Evolutionary conservation across 2,888 invertebrate species (phyloP).

Genomic region (Oconnorella tubifera): DNA sequence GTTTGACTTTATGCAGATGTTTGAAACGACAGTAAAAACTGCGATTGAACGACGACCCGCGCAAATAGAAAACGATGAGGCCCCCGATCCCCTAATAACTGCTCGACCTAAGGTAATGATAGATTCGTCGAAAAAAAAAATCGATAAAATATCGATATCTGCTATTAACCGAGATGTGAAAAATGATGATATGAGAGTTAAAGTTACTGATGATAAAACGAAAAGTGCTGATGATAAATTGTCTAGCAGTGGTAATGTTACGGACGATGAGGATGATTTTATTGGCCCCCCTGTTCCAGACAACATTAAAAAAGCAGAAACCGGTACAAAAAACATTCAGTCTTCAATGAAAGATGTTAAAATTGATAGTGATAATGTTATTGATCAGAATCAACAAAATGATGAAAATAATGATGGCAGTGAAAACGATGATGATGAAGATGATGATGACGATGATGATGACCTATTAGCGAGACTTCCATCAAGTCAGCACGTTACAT

Average conservation of each 20-base stretch:
- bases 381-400: background rate
- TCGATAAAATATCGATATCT: no score
- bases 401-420: background rate
- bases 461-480: constrained; percentile 2
- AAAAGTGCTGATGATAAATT: background rate
- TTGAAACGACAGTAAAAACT: constrained; percentile 60
- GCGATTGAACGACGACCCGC: constrained; percentile 38
- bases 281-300: constrained; percentile 10
- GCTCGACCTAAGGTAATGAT: no score
- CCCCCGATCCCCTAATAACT: no score
- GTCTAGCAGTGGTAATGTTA: background rate
- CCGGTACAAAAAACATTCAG: background rate
- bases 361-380: constrained; percentile 4
- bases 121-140: no score
- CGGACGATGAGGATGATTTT: constrained; percentile 10
- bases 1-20: constrained; percentile 72
- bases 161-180: constrained; percentile 45
- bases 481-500: constrained; percentile 1
- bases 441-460: background rate
- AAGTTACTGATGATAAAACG: constrained; percentile 1
- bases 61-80: constrained; percentile 11
- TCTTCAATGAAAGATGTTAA: background rate
- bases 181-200: constrained; percentile 26
- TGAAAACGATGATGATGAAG: constrained; percentile 1
- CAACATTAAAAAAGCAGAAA: background rate